These are phyloP conservation scores for Rhynchonycteris naso DNA, from an alignment of 2,797 vertebrate species.

Conservation along the genomic window DNA sequence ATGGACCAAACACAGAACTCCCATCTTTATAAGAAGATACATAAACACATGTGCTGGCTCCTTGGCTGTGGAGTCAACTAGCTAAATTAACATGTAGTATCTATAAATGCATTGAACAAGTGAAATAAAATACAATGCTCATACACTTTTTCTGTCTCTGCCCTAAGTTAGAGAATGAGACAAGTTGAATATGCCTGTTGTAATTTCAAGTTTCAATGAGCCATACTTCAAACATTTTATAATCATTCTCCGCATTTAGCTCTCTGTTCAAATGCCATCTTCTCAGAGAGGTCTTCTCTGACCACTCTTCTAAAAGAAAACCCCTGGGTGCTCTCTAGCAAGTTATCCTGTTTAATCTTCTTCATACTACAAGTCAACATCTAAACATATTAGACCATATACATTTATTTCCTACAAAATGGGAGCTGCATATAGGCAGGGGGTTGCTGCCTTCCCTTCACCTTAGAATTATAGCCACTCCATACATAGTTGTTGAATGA, in stretches of 20 bases:
- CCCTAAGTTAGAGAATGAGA: background rate
- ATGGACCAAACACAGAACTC: conserved; percentile 44
- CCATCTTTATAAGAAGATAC: background rate
- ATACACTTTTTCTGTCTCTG: background rate
- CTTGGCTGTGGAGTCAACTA: background rate
- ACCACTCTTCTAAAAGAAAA: background rate
- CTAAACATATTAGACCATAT: background rate
- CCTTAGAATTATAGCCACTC: background rate
- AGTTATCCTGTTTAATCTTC: background rate
- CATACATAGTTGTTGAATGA: background rate
- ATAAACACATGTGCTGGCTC: background rate
- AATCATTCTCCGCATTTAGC: background rate
- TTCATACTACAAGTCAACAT: background rate
- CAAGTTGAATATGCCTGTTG: background rate
- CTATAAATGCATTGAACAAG: background rate
- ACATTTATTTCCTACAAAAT: background rate
- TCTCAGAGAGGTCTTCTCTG: background rate
- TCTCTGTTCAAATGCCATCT: background rate
- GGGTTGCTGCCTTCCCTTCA: background rate
- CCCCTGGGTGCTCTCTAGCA: background rate
- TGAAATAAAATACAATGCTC: background rate
- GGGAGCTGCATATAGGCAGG: background rate
- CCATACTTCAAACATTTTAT: background rate
- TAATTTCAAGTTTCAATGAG: background rate
- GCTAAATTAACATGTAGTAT: background rate